Evolutionary conservation across 2,797 vertebrate species (phyloP).

Genomic region (Lepus townsendii): DNA sequence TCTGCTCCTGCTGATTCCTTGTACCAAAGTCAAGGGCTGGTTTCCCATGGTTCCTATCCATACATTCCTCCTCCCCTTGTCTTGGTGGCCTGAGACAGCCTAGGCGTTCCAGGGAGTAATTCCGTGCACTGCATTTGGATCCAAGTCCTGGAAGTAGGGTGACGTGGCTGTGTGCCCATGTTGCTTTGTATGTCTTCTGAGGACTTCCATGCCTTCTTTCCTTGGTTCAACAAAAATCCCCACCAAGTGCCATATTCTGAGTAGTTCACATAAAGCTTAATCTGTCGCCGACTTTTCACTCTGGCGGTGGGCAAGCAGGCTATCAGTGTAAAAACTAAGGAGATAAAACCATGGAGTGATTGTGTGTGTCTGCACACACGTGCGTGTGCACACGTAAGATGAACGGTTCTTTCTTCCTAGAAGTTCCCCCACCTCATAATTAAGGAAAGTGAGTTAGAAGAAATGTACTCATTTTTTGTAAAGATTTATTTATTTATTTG

Average conservation of each 20-base stretch:
- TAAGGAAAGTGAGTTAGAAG: not conserved
- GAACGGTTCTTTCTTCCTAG: not conserved
- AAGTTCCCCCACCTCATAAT: not conserved
- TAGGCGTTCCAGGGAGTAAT: not conserved
- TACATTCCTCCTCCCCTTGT: not conserved
- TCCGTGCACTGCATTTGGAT: not conserved
- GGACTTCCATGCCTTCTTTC: conserved; percentile 44
- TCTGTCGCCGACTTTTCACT: conserved; percentile 1
- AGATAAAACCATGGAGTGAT: not conserved
- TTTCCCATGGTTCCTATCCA: not conserved
- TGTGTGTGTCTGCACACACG: not conserved
- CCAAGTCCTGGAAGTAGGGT: not conserved
- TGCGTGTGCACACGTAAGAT: not conserved
- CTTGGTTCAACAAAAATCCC: not conserved
- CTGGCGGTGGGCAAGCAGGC: not conserved
- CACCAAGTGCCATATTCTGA: not conserved
- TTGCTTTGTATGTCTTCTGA: not conserved
- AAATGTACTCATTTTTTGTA: no score
- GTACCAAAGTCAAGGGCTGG: not conserved
- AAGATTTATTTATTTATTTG: no score
- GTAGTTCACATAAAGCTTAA: conserved; percentile 2
- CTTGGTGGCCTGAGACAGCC: not conserved
- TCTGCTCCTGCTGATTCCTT: not conserved
- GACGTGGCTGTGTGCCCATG: conserved; percentile 7
- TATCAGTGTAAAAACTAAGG: conserved; percentile 28